phyloP scores from a whole-genome alignment of 92 coral and sea anemone genomes.

The Palythoa caribaeorum region DNA sequence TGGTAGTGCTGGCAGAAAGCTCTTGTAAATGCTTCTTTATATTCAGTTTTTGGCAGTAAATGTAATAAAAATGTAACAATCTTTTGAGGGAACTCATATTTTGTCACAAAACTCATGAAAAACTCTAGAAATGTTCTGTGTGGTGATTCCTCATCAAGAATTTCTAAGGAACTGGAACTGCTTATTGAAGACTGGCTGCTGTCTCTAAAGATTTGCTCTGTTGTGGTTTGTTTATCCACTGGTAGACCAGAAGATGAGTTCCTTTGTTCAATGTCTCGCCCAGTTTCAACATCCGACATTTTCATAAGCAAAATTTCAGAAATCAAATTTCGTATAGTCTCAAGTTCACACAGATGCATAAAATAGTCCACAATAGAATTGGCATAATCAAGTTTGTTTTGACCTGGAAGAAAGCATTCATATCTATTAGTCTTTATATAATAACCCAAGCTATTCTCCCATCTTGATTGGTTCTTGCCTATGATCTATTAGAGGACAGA shows the following conservation, averaged over 20 bases:
- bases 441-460: no score
- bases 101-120: slow-evolving; percentile 94
- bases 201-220: slow-evolving; percentile 41
- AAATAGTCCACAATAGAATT: slow-evolving; percentile 85
- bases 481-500: no score
- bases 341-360: slow-evolving; percentile 86
- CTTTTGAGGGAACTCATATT: slow-evolving; percentile 95
- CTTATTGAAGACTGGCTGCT: slow-evolving; percentile 62
- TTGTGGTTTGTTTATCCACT: slow-evolving; percentile 9
- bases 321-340: slow-evolving; percentile 83
- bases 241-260: slow-evolving; percentile 7
- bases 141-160: slow-evolving; percentile 58
- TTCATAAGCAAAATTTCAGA: slow-evolving; percentile 76
- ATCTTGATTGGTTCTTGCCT: no score
- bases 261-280: slow-evolving; percentile 53
- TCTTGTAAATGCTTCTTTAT: slow-evolving; percentile 93
- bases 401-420: background rate
- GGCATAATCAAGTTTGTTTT: slow-evolving; percentile 67
- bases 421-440: no score
- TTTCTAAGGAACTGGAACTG: slow-evolving; percentile 65
- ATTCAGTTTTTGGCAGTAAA: slow-evolving; percentile 82
- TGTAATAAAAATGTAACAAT: slow-evolving; percentile 98
- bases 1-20: slow-evolving; percentile 97
- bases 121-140: slow-evolving; percentile 83
- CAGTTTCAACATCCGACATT: slow-evolving; percentile 68